phyloP scores from a whole-genome alignment of 1,140 invertebrate genomes.

The Nasonia giraulti region DNA sequence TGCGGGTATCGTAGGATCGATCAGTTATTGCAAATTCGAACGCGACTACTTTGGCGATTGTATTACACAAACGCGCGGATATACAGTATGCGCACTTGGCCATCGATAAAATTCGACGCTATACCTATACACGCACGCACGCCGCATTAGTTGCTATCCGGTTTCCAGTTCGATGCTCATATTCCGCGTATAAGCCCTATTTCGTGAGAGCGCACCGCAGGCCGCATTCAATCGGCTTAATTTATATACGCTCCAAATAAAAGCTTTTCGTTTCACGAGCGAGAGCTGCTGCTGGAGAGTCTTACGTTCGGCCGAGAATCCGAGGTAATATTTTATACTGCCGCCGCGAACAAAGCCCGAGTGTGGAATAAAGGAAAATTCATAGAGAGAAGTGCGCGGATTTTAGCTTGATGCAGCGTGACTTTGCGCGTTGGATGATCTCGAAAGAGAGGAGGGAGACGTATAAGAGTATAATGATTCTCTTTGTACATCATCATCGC shows the following conservation, averaged over 20 bases:
- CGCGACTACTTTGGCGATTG: too few relatives aligned
- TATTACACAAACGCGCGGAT: too few relatives aligned
- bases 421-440: not conserved
- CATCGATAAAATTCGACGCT: too few relatives aligned
- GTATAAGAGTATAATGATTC: not conserved
- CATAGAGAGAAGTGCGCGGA: not conserved
- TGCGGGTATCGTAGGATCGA: not conserved
- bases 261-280: not conserved
- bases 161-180: too few relatives aligned
- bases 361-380: slow-evolving; percentile 13
- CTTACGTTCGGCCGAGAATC: not conserved
- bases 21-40: not conserved
- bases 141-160: too few relatives aligned
- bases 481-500: not conserved
- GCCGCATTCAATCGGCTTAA: not conserved
- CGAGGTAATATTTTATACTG: slow-evolving; percentile 11
- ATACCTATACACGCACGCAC: too few relatives aligned
- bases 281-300: not conserved
- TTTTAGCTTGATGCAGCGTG: not conserved
- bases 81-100: too few relatives aligned
- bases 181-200: too few relatives aligned
- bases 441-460: not conserved
- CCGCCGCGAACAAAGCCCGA: not conserved
- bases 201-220: too few relatives aligned
- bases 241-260: slow-evolving; percentile 18